A percentile compares a stretch with the other conserved stretches of the same genome.
Evolutionary conservation across 2,888 invertebrate species (phyloP).

Genomic region (Linnaemya tessellans): DNA sequence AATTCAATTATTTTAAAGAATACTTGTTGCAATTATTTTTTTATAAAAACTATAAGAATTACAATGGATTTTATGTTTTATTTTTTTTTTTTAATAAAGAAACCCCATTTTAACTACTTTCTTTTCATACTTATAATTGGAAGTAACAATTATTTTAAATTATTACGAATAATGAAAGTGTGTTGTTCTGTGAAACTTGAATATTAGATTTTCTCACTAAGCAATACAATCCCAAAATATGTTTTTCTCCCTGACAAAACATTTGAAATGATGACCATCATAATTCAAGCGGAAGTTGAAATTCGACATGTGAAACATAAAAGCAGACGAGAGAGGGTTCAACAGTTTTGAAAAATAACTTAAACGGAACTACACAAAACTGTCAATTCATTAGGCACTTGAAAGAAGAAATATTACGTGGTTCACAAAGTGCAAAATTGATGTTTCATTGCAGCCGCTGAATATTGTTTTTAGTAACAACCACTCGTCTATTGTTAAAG

Average conservation of each 20-base stretch:
- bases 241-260: background rate
- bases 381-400: conserved; percentile 62
- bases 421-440: conserved; percentile 20
- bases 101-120: too few relatives aligned
- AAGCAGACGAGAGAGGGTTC: conserved; percentile 26
- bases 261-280: conserved; percentile 27
- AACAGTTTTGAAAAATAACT: conserved; percentile 13
- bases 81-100: too few relatives aligned
- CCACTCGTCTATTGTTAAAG: background rate
- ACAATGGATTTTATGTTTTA: too few relatives aligned
- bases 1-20: too few relatives aligned
- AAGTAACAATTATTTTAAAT: too few relatives aligned
- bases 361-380: conserved; percentile 55
- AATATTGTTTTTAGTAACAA: background rate
- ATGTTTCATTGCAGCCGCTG: background rate
- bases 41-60: too few relatives aligned
- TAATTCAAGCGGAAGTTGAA: conserved; percentile 39
- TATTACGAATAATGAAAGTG: background rate
- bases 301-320: conserved; percentile 14
- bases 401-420: conserved; percentile 36
- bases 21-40: too few relatives aligned
- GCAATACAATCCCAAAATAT: background rate
- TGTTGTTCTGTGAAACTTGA: conserved; percentile 9
- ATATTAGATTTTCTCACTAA: conserved; percentile 39
- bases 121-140: too few relatives aligned